These are phyloP conservation scores for Nothobranchius furzeri DNA, from an alignment of 2,113 vertebrate genomes.

Conservation along the genomic window DNA sequence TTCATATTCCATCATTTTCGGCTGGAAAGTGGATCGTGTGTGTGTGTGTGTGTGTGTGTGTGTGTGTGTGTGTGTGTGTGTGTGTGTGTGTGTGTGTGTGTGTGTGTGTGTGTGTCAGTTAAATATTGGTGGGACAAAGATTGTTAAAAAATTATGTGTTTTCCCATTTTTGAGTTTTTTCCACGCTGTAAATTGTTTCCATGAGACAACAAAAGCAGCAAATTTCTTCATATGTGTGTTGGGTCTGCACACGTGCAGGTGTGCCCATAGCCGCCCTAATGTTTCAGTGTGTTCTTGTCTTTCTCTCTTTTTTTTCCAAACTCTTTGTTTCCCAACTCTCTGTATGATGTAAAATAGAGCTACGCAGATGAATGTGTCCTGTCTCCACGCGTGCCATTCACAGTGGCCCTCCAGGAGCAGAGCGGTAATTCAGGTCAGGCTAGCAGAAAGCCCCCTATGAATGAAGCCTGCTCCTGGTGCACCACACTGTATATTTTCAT, in stretches of 20 bases:
- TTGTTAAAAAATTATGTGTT: conserved; percentile 49
- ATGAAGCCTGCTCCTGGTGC: conserved; percentile 78
- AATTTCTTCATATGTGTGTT: conserved; percentile 15
- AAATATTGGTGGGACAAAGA: conserved; percentile 35
- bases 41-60: no score
- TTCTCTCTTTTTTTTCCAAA: conserved; percentile 14
- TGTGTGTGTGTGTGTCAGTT: conserved; percentile 35
- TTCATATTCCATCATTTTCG: conserved; percentile 81
- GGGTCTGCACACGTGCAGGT: conserved; percentile 46
- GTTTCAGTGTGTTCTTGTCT: conserved; percentile 50
- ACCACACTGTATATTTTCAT: conserved; percentile 77
- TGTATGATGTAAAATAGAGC: conserved; percentile 71
- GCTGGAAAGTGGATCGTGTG: conserved; percentile 71
- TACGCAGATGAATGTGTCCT: conserved; percentile 78
- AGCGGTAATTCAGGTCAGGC: conserved; percentile 82
- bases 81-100: conserved; percentile 42
- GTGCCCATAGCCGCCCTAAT: conserved; percentile 50
- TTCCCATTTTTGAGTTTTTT: conserved; percentile 50
- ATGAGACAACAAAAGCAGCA: not conserved
- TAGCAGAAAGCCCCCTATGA: conserved; percentile 77
- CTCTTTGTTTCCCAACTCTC: conserved; percentile 66
- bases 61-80: conserved; percentile 37
- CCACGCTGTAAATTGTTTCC: conserved; percentile 33
- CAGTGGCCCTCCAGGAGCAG: conserved; percentile 75
- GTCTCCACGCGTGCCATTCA: conserved; percentile 76